phyloP scores from a whole-genome alignment of 2,888 invertebrate species.

The Epistrophe grossulariae region DNA sequence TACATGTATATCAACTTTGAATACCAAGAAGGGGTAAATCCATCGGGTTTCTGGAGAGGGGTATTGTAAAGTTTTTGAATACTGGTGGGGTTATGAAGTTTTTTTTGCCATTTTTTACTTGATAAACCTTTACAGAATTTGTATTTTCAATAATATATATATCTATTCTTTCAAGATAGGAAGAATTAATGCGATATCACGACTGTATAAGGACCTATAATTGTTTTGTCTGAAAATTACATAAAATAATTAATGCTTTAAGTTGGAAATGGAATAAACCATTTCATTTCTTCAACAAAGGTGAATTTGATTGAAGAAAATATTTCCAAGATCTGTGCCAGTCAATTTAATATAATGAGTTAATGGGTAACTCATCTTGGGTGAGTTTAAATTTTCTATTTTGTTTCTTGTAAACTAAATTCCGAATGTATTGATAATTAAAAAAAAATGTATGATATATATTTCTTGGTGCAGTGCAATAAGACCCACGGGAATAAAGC shows the following conservation, averaged over 20 bases:
- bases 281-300: no score
- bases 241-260: background rate
- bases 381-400: no score
- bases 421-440: no score
- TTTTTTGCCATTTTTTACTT: background rate
- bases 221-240: background rate
- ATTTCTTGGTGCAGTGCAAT: no score
- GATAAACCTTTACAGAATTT: background rate
- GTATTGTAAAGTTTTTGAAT: background rate
- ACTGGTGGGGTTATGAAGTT: background rate
- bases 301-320: no score
- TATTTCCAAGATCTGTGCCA: no score
- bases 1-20: conserved; percentile 1
- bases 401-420: no score
- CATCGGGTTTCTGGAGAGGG: background rate
- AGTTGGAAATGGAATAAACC: background rate
- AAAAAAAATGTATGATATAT: no score
- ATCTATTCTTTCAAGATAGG: background rate
- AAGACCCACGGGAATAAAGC: no score
- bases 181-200: background rate
- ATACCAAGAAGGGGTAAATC: background rate
- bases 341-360: no score
- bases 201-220: background rate
- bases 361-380: no score
- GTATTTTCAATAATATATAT: background rate